Evolutionary conservation across 2,797 vertebrate genomes (phyloP).

Genomic region (Lacerta viridis): DNA sequence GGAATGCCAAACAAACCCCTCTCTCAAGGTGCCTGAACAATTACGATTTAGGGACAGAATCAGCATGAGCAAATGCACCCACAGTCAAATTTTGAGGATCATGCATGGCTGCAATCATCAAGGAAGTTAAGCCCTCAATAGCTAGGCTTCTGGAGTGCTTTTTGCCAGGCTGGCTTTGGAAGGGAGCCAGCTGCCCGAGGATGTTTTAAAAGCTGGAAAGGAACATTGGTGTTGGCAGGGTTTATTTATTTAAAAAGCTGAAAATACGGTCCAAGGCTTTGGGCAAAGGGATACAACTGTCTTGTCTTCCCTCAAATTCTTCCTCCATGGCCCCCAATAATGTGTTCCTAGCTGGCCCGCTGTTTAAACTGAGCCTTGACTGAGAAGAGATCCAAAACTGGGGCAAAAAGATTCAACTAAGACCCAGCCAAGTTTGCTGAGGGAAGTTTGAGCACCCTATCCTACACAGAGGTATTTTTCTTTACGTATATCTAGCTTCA

Average conservation of each 20-base stretch:
- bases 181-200: neutral
- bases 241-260: neutral
- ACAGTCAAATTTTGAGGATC: neutral
- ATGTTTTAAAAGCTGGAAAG: neutral
- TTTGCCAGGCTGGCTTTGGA: neutral
- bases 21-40: neutral
- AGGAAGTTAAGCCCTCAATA: neutral
- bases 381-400: neutral
- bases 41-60: no score
- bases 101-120: neutral
- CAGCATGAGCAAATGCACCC: neutral
- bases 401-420: neutral
- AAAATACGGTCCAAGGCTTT: neutral
- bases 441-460: no score
- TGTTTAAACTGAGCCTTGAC: neutral
- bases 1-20: neutral
- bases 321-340: neutral
- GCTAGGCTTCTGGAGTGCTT: neutral
- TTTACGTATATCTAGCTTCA: neutral
- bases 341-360: neutral
- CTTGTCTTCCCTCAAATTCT: neutral
- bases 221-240: neutral
- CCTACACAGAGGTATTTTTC: neutral
- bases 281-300: neutral
- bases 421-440: neutral